Evolutionary conservation across 1,140 invertebrate genomes (phyloP), one percentile per base, ranked within the genome.

Genomic region (Bombus cullumanus): DNA sequence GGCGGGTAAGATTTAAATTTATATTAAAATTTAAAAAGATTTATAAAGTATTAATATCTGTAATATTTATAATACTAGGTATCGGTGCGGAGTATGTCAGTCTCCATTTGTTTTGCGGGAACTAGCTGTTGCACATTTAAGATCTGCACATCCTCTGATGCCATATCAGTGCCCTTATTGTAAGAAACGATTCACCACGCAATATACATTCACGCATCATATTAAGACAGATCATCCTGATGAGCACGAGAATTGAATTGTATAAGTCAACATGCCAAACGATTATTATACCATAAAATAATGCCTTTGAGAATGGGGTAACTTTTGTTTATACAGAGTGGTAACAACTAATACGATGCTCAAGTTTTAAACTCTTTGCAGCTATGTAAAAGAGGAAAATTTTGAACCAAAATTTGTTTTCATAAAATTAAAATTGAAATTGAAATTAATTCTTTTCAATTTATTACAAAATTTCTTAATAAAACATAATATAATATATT

Each of bases 81-180:
- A 92, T 88, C 93, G 93, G 22, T 94, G 93, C 37, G 93, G 93
- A 15, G 92, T 94, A 25, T 94, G 93, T 62, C 91, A 93, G 22
- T 94, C 93, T 31, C 93, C 93, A 18, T 94, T 94, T 64, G 90
- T 94, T 12, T 88, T 91, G 28, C 88, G 93, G 5, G 93, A 94
- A 73, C 73, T 94, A 71, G 93, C 93, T 25, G 91, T 94, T 1
- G 93, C 93, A 28, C 93, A 94, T 85, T 86, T 94, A n/a, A 91
- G 92, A 75, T 94, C 93, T 34, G 93, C 93, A 66, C 93, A 94
- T 86, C 93, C 93, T 4, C 39, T 92, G 12, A 94, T 94, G 91
- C 92, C 93, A 72, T 94, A 93, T 88, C 93, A 94, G 64, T 94
- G 93, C 80, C 93, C 92, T 85, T 93, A 94, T 82, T 94, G 93